A percentile compares a stretch with the other conserved stretches of the same genome.
Evolutionary conservation across 2,888 invertebrate species (phyloP).

Genomic region (Cryptocephalus moraei): DNA sequence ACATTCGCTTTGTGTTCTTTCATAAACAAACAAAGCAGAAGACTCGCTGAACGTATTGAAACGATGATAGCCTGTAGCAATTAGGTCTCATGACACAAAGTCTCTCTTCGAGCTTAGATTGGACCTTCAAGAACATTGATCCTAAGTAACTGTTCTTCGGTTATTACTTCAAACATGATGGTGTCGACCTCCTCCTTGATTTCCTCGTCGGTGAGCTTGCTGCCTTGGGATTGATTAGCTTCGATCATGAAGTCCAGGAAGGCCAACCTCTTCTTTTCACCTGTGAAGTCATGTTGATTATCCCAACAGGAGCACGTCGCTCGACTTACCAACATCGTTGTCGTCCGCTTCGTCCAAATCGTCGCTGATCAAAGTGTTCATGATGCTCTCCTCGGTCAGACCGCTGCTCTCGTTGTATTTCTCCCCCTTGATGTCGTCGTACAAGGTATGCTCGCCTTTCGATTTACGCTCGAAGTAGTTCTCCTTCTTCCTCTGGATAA

Average conservation of each 20-base stretch:
- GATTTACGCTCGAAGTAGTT: conserved; percentile 50
- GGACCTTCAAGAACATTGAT: too few relatives aligned
- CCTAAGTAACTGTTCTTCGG: too few relatives aligned
- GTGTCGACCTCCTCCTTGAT: conserved; percentile 77
- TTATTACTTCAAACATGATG: conserved; percentile 71
- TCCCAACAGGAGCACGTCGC: not conserved
- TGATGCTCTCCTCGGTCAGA: conserved; percentile 11
- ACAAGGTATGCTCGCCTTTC: conserved; percentile 16
- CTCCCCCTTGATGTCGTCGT: conserved; percentile 13
- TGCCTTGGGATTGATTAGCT: conserved; percentile 32
- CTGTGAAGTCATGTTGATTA: conserved; percentile 9
- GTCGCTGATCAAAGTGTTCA: conserved; percentile 47
- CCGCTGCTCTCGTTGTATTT: conserved; percentile 8
- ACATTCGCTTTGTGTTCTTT: too few relatives aligned
- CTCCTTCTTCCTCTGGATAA: conserved; percentile 64
- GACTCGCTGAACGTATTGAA: too few relatives aligned
- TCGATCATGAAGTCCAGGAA: conserved; percentile 81
- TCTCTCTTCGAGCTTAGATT: too few relatives aligned
- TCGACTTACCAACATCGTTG: conserved; percentile 53
- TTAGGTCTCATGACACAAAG: too few relatives aligned
- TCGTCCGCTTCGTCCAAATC: conserved; percentile 69
- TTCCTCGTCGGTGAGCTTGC: conserved; percentile 16
- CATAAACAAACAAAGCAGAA: too few relatives aligned
- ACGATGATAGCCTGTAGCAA: too few relatives aligned
- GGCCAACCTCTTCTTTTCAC: conserved; percentile 71